Evolutionary conservation across 2,113 vertebrate species (phyloP), one percentile per base, ranked within the genome.

Genomic region (Balaenoptera acutorostrata): DNA sequence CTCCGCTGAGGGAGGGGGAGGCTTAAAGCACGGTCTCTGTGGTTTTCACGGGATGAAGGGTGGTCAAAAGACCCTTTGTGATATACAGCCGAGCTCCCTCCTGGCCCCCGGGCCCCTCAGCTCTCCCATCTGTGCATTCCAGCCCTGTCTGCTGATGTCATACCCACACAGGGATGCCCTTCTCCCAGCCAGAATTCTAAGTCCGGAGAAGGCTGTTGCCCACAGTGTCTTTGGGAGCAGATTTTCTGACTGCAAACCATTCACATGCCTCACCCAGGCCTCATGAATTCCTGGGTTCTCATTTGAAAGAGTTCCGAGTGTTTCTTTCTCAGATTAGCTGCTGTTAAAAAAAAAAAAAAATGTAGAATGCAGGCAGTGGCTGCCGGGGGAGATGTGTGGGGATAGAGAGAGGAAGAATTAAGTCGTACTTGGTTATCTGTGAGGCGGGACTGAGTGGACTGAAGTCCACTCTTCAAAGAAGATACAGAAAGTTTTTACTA

Each of bases 51-150:
- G 59, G 87, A 72, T 2, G 46, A 41, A 0, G 0, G n/a, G 66
- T 97, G 77, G 41, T 99, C 98, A 99, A 99, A 98, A 97, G 90
- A 33, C 49, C 85, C 97, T 98, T 99, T 99, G 98, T 99, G 94
- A 49, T 14, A 23, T 41, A 44, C 85, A 82, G 57, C 25, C 41
- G 2, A 29, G 2, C 88, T 52, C 39, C 39, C 90, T 55, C 10
- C 86, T 0, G 2, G 72, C 23, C 89, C 0, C 0, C 5, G 0
- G 0, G 29, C 89, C 88, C 96, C 68, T 92, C 94, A 15, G 15
- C 52, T 90, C 75, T 68, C 57, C 0, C 97, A 98, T 98, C 98
- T 97, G 84, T 0, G 41, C 80, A 17, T 98, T 98, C 98, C 98
- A 29, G 57, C 68, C 49, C 27, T 0, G 6, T 71, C 21, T 93